Conservation (phyloP, 2,888 invertebrate species). For the Escarpia spicata region DNA sequence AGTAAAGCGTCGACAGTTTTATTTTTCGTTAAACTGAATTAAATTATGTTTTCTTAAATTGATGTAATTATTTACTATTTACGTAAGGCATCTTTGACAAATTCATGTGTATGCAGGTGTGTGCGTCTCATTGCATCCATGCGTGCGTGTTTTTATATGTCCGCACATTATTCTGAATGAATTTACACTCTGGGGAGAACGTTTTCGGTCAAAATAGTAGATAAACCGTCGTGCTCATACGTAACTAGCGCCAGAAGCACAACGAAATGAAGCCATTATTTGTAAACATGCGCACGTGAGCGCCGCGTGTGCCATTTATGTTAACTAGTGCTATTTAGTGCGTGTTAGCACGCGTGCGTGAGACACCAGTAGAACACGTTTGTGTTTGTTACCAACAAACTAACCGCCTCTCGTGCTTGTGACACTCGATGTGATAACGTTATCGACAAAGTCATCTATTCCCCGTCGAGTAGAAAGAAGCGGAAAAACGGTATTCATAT, state of each 20-base stretch:
- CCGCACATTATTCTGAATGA: no score
- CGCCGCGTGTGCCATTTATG: not conserved
- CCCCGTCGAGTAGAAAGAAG: not conserved
- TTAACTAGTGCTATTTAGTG: not conserved
- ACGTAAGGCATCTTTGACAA: no score
- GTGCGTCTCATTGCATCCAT: no score
- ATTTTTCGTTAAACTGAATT: no score
- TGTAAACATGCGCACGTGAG: not conserved
- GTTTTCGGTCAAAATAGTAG: no score
- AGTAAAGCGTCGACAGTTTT: no score
- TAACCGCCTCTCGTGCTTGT: not conserved
- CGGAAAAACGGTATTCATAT: not conserved
- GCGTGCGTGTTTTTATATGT: no score
- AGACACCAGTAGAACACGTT: not conserved
- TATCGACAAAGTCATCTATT: not conserved
- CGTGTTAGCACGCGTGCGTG: not conserved
- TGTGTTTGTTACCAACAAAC: not conserved
- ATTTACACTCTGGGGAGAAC: no score
- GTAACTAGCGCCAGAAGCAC: not conserved
- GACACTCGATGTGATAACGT: not conserved
- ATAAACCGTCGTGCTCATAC: no score
- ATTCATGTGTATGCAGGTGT: no score
- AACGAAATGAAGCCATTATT: not conserved
- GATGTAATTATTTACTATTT: no score
- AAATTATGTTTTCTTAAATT: no score